Base-by-base conservation (phyloP, 53 echinoderm and acorn worm genomes). In the Crossaster papposus region DNA sequence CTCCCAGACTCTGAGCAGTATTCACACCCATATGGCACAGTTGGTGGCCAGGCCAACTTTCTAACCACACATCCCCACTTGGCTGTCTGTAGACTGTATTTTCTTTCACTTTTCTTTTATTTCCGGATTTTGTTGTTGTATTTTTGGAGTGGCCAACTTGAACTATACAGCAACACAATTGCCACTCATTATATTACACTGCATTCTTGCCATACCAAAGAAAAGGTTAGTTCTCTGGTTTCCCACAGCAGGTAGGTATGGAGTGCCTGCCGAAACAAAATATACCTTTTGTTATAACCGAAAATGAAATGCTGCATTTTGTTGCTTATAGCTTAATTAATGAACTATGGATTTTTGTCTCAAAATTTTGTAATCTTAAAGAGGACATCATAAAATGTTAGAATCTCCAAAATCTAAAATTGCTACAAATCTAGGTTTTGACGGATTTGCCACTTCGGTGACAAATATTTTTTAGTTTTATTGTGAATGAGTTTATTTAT, bases 131-230 rank as follows among this genome's bases (percentile, higher is more conserved):
- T 72, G n/a, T n/a, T n/a, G n/a, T n/a, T n/a, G n/a, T n/a, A n/a
- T 65, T 58, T 71, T 73, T 36, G 64, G 68, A 36, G 71, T 71
- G 70, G 51, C 72, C 44, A 71, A 84, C 68, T 50, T n/a, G n/a
- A n/a, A 70, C 72, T 50, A 53, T 73, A 72, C n/a, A 72, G 26
- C 28, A n/a, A n/a, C 68, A 64, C 65, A 76, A 87, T 63, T 62
- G 62, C 72, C 3, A 35, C 36, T 87, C 77, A 87, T 87, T 87
- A 87, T 87, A 36, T 77, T 87, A 23, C 58, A 33, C 29, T 14
- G 77, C 87, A 87, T 87, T 87, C 87, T 77, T 76, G 5, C 58
- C 87, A 87, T 87, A 54, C 87, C 87, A 87, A 35, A 87, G 76
- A 58, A 58, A 36, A 76, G 87, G 62, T 86, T 32, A 55, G 30